Percentiles rank a stretch among this genome's conserved stretches.
These are phyloP conservation scores for Sceloporus tristichus DNA, from an alignment of 2,113 vertebrate species.

Conservation along the genomic window DNA sequence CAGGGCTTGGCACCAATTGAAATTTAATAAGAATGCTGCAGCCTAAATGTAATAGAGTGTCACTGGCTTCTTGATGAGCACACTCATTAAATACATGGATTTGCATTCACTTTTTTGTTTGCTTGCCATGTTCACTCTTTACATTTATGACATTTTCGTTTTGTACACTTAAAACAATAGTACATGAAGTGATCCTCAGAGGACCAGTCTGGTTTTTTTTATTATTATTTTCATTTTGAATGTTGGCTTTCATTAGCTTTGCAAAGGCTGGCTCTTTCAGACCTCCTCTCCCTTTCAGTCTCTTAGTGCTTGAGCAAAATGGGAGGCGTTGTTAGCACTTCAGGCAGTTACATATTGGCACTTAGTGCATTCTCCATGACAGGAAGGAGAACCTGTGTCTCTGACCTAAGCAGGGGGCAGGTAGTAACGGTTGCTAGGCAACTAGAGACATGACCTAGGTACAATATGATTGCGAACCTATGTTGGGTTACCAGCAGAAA, in stretches of 20 bases:
- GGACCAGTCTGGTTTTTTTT: background rate
- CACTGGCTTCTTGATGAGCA: background rate
- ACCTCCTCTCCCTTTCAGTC: background rate
- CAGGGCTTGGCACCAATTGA: background rate
- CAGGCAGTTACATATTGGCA: constrained; percentile 7
- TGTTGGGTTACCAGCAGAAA: background rate
- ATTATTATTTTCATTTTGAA: constrained; percentile 11
- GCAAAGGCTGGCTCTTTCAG: constrained; percentile 1
- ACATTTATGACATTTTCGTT: background rate
- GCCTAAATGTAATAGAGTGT: background rate
- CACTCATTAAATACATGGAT: background rate
- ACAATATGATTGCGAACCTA: background rate
- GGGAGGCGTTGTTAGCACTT: background rate
- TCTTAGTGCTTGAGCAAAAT: constrained; percentile 7
- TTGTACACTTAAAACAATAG: background rate
- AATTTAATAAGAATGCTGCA: background rate
- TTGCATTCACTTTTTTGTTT: background rate
- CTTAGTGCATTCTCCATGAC: constrained; percentile 13
- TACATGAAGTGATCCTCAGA: background rate
- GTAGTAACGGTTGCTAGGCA: constrained; percentile 14
- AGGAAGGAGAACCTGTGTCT: background rate
- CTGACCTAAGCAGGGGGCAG: background rate
- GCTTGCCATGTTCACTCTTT: background rate
- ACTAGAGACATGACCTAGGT: background rate
- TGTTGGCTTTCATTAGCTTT: background rate